Conservation (phyloP, 2,888 invertebrate species). For the Bombylius major region DNA sequence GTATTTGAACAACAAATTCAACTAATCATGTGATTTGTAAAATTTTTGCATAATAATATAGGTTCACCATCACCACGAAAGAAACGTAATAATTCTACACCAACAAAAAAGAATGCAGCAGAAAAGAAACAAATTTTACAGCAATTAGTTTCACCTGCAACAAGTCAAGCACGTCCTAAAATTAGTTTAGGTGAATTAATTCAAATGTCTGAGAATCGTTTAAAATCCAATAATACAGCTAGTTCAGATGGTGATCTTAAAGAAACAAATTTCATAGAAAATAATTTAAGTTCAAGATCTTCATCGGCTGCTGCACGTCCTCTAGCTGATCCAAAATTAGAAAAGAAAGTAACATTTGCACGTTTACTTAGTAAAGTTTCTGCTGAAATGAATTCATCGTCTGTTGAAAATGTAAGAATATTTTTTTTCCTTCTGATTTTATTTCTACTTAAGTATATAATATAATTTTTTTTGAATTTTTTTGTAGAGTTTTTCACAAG, state of each 20-base stretch:
- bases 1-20: too few species aligned
- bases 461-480: neutral
- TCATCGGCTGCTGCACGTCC: constrained; percentile 40
- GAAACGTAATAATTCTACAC: constrained; percentile 67
- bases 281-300: constrained; percentile 37
- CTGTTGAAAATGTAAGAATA: constrained; percentile 42
- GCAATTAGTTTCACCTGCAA: constrained; percentile 58
- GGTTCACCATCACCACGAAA: constrained; percentile 67
- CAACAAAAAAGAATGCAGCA: constrained; percentile 60
- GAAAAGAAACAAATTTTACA: constrained; percentile 70
- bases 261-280: constrained; percentile 48
- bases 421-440: neutral
- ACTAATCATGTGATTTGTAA: too few species aligned
- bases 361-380: constrained; percentile 60
- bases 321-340: constrained; percentile 51
- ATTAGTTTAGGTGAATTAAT: constrained; percentile 60
- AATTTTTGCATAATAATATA: constrained; percentile 24
- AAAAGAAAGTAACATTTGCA: constrained; percentile 69
- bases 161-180: constrained; percentile 39
- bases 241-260: constrained; percentile 39
- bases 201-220: constrained; percentile 52
- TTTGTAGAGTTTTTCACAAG: neutral
- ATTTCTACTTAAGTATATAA: neutral
- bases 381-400: constrained; percentile 64
- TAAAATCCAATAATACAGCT: constrained; percentile 30